phyloP scores from a whole-genome alignment of 2,797 vertebrate genomes.

The Hippocampus kuda region DNA sequence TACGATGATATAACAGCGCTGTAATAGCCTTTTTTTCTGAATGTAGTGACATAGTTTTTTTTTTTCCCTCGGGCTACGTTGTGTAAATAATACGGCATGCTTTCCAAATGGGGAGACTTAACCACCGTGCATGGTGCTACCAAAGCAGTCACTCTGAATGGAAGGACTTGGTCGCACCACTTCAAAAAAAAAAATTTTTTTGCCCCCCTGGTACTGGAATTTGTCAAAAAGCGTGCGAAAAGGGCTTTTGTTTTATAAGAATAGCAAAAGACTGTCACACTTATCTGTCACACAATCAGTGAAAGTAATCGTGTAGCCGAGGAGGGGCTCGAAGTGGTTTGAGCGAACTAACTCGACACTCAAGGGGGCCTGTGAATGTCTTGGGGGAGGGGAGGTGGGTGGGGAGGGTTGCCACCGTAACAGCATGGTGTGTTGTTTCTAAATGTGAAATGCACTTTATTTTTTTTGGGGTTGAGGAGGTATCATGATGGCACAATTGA shows the following conservation, averaged over 20 bases:
- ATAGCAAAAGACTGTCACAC: constrained; percentile 39
- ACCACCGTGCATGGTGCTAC: constrained; percentile 59
- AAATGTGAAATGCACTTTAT: constrained; percentile 82
- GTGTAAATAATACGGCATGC: constrained; percentile 60
- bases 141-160: constrained; percentile 40
- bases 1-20: constrained; percentile 47
- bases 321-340: constrained; percentile 22
- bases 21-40: constrained; percentile 62
- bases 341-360: constrained; percentile 61
- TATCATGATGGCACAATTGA: constrained; percentile 69
- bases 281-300: constrained; percentile 35
- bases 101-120: constrained; percentile 31
- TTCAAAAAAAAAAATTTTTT: neutral
- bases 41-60: constrained; percentile 60
- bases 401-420: constrained; percentile 41
- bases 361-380: constrained; percentile 53
- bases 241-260: constrained; percentile 59
- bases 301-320: constrained; percentile 27
- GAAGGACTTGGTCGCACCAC: constrained; percentile 35
- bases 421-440: constrained; percentile 73
- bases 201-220: constrained; percentile 24
- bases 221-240: constrained; percentile 40
- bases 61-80: constrained; percentile 29
- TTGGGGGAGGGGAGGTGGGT: constrained; percentile 6
- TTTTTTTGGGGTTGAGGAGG: constrained; percentile 39